Conservation (phyloP, 2,888 invertebrate genomes). For the Eristalis arbustorum region DNA sequence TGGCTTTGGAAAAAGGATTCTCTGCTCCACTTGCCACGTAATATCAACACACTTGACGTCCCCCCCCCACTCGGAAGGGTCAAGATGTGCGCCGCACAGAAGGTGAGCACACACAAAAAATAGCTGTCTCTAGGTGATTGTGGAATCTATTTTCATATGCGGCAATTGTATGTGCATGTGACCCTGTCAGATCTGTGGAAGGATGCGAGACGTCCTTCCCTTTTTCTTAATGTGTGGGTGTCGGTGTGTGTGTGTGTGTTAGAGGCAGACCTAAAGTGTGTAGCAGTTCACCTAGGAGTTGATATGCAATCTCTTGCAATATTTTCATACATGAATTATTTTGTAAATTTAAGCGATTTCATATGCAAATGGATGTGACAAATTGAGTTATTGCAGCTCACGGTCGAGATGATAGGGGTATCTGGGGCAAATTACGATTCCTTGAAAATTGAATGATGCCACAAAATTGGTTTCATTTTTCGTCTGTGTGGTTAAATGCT, state of each 20-base stretch:
- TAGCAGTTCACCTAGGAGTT: not conserved
- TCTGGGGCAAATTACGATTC: not conserved
- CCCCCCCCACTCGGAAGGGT: constrained; percentile 25
- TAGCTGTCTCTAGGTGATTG: constrained; percentile 12
- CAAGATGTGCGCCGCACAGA: constrained; percentile 57
- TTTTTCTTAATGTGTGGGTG: not conserved
- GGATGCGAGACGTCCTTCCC: not conserved
- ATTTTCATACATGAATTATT: constrained; percentile 41
- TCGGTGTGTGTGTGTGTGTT: too few species aligned
- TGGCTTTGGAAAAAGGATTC: not conserved
- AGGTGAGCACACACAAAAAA: constrained; percentile 60
- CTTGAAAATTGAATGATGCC: not conserved
- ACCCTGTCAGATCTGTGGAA: constrained; percentile 60
- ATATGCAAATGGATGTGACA: not conserved
- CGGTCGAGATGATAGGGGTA: constrained; percentile 16
- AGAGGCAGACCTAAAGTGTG: too few species aligned
- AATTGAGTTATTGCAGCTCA: constrained; percentile 40
- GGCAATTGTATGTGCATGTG: not conserved
- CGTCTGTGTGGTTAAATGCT: too few species aligned
- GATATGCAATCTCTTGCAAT: not conserved
- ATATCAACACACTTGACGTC: constrained; percentile 7
- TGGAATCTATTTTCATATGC: constrained; percentile 36
- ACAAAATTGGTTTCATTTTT: not conserved
- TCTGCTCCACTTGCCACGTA: not conserved
- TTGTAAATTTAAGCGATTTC: not conserved